A percentile compares a stretch with the other conserved stretches of the same genome.
These are phyloP conservation scores for Globia sparganii DNA, from an alignment of 2,888 invertebrate genomes.

Conservation along the genomic window DNA sequence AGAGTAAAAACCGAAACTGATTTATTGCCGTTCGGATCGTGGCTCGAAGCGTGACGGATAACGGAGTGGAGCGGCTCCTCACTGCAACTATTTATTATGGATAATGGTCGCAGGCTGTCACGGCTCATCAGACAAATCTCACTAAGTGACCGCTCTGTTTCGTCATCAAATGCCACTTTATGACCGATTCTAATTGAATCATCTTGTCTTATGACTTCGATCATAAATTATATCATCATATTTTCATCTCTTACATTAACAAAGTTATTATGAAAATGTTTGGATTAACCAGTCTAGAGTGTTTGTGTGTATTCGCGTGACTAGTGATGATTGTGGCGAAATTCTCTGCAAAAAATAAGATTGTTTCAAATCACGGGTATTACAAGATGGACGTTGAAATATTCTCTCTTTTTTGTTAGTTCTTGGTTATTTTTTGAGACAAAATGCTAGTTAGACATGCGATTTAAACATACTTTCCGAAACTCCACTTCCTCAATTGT, in stretches of 20 bases:
- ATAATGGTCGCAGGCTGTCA: conserved; percentile 76
- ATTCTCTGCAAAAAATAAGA: conserved; percentile 84
- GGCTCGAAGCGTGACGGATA: conserved; percentile 78
- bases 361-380: conserved; percentile 84
- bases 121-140: conserved; percentile 74
- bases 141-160: conserved; percentile 71
- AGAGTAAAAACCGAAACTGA: conserved; percentile 72
- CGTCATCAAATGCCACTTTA: conserved; percentile 63
- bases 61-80: conserved; percentile 72
- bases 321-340: conserved; percentile 79
- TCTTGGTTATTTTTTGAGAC: conserved; percentile 74
- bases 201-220: conserved; percentile 38
- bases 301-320: conserved; percentile 80
- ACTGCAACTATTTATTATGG: conserved; percentile 80
- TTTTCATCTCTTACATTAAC: conserved; percentile 34
- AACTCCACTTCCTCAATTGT: conserved; percentile 56
- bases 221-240: too few relatives aligned
- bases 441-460: conserved; percentile 81
- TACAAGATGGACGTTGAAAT: conserved; percentile 80
- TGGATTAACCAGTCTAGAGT: conserved; percentile 59
- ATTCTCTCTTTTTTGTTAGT: conserved; percentile 77
- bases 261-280: conserved; percentile 35
- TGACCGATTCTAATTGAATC: conserved; percentile 63
- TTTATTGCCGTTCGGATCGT: conserved; percentile 71
- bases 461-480: conserved; percentile 71